Evolutionary conservation across 2,113 vertebrate genomes (phyloP).

Genomic region (Vidua macroura): DNA sequence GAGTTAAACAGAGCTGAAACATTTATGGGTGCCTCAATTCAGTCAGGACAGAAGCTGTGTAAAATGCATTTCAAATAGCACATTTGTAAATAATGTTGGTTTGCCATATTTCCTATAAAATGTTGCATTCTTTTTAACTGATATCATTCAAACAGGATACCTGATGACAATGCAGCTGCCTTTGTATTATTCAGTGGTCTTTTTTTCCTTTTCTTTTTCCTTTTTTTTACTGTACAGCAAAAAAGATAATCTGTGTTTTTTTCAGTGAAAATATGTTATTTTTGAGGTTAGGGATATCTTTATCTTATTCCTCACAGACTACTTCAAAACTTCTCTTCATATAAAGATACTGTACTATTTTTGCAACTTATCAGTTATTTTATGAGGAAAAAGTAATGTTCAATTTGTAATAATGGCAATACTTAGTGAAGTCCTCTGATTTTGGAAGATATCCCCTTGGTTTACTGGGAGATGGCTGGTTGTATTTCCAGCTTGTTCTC

Average conservation of each 20-base stretch:
- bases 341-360: background rate
- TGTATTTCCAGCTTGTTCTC: background rate
- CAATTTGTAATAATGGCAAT: background rate
- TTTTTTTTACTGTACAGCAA: background rate
- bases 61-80: background rate
- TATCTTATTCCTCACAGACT: background rate
- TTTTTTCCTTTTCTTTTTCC: background rate
- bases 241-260: background rate
- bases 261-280: background rate
- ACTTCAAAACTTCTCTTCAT: background rate
- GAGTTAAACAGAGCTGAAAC: background rate
- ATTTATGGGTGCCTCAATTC: background rate
- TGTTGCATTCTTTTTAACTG: background rate
- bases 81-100: background rate
- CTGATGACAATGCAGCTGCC: background rate
- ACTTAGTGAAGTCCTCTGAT: background rate
- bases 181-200: background rate
- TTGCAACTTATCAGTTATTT: background rate
- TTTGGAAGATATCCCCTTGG: background rate
- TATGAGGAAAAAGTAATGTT: background rate
- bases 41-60: background rate
- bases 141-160: background rate
- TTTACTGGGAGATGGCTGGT: background rate
- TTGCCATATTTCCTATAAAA: background rate
- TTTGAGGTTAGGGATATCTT: background rate